phyloP scores from a whole-genome alignment of 2,797 vertebrate genomes.

The Hydrophis major region DNA sequence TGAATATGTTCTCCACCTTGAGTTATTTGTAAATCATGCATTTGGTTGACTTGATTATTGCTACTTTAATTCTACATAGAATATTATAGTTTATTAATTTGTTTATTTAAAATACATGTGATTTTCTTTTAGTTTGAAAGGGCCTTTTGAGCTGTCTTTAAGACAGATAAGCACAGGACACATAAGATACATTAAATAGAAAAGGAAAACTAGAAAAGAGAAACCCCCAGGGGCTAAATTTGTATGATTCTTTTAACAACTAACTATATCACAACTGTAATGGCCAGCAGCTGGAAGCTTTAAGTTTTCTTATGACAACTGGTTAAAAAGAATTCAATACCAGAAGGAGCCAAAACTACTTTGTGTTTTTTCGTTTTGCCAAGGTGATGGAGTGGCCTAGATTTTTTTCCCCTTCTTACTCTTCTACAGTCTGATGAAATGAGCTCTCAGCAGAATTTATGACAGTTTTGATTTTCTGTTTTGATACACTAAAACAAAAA shows the following conservation, averaged over 20 bases:
- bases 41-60: neutral
- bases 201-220: neutral
- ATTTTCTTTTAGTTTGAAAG: neutral
- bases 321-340: neutral
- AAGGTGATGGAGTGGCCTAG: neutral
- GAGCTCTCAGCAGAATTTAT: neutral
- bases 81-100: neutral
- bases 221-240: neutral
- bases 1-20: neutral
- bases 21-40: neutral
- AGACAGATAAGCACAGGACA: neutral
- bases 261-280: neutral
- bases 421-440: neutral
- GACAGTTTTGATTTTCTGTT: neutral
- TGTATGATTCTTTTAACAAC: neutral
- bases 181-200: neutral
- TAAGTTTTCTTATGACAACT: neutral
- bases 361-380: neutral
- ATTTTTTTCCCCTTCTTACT: neutral
- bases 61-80: neutral
- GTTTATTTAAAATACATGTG: neutral
- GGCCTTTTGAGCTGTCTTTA: neutral
- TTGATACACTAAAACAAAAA: neutral
- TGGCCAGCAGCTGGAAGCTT: neutral
- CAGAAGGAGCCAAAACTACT: neutral